Conservation (phyloP, 1,140 invertebrate genomes). For the Platyscapa corneri region DNA sequence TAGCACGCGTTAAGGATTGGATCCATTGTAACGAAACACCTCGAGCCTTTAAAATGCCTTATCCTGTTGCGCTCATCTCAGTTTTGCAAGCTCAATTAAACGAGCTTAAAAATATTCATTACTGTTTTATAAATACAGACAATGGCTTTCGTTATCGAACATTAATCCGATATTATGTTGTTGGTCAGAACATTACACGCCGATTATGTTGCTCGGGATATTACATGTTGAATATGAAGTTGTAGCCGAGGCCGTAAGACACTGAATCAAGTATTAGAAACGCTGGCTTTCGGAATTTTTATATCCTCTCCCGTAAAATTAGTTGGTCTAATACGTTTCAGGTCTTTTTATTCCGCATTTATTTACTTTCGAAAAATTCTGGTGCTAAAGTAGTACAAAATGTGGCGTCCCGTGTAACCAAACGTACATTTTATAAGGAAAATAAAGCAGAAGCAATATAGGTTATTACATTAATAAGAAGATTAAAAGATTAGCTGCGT, state of each 20-base stretch:
- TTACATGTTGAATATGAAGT: neutral
- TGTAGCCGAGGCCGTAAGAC: neutral
- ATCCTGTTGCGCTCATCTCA: neutral
- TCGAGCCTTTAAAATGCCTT: neutral
- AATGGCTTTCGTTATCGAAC: neutral
- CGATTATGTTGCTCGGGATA: neutral
- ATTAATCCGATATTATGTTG: neutral
- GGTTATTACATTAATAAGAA: too few relatives aligned
- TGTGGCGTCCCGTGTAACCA: too few relatives aligned
- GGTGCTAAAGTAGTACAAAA: too few relatives aligned
- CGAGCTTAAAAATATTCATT: neutral
- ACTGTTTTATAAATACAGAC: too few relatives aligned
- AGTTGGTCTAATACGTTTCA: too few relatives aligned
- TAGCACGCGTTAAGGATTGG: neutral
- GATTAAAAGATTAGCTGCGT: too few relatives aligned
- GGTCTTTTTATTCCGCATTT: too few relatives aligned
- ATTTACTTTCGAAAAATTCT: too few relatives aligned
- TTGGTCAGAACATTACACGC: neutral
- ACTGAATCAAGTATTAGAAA: neutral
- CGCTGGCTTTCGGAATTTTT: neutral
- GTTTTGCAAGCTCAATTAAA: neutral
- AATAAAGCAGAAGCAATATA: too few relatives aligned
- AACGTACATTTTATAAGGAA: too few relatives aligned
- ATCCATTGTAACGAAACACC: constrained; percentile 13
- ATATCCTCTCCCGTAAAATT: too few relatives aligned